Conservation (phyloP, 2,888 invertebrate genomes). For the Volucella zonaria region DNA sequence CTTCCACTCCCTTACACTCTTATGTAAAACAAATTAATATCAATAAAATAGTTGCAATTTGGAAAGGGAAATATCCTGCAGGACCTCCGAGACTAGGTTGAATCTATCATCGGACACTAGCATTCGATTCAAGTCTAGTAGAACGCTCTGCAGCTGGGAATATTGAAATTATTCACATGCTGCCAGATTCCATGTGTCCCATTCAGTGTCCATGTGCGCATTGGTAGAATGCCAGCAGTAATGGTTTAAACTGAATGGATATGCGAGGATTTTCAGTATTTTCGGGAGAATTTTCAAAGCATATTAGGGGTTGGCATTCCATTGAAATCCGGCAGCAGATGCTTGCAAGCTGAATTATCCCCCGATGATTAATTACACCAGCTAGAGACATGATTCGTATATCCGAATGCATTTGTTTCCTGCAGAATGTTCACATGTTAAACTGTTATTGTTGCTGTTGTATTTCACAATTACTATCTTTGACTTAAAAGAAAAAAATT, state of each 20-base stretch:
- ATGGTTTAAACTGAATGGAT: conserved; percentile 34
- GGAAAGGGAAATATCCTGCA: not conserved
- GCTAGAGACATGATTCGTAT: conserved; percentile 19
- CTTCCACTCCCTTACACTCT: not conserved
- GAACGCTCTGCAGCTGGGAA: conserved; percentile 39
- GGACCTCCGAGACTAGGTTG: conserved; percentile 18
- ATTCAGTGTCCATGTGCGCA: conserved; percentile 1
- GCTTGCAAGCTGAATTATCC: conserved; percentile 64
- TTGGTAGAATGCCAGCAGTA: conserved; percentile 15
- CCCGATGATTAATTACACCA: conserved; percentile 67
- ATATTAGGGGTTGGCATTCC: conserved; percentile 39
- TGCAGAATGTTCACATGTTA: conserved; percentile 42
- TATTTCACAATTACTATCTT: conserved; percentile 1
- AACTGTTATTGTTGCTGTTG: conserved; percentile 20
- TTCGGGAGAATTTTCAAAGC: conserved; percentile 26
- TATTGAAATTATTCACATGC: conserved; percentile 67
- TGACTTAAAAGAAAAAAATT: not conserved
- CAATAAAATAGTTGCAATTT: conserved; percentile 59
- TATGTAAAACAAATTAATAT: conserved; percentile 50
- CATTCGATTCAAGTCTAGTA: not conserved
- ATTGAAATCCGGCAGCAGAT: conserved; percentile 61
- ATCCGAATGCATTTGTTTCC: conserved; percentile 36
- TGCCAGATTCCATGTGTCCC: conserved; percentile 32
- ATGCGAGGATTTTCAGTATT: not conserved
- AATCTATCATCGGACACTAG: conserved; percentile 7